Evolutionary conservation across 2,888 invertebrate species (phyloP), one percentile per base, ranked within the genome.

Genomic region (Carcina quercana): DNA sequence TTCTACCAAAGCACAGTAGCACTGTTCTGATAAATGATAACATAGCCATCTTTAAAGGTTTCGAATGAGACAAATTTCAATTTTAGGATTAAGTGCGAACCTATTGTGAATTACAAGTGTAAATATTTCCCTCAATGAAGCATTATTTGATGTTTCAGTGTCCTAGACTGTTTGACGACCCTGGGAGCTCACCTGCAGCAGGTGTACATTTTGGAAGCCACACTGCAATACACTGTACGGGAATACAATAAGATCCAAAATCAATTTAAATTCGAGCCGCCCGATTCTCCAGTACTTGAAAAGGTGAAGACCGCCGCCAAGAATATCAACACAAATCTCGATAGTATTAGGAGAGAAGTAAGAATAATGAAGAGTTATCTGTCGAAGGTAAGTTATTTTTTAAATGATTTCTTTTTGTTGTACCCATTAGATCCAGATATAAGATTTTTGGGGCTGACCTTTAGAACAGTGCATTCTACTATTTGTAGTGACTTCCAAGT

Each of bases 181-280:
- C 47, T 89, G 28, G 79, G 87, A 20, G 82, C 83, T 14, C 82
- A 86, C 26, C 63, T 88, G 8, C 86, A 87, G 51, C 89, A 89
- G 53, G 51, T 87, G 21, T 82, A 82, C 37, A 71, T 87, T 25
- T 75, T 89, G 60, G 86, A 87, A 51, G 79, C 87, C 1, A 85
- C 86, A 19, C 52, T 89, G 28, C 74, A 76, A 28, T 89, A 86
- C 47, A 66, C 85, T n/a, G 56, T 79, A 19, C 70, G 84, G 5
- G 78, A 85, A 43, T 68, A 70, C 35, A 57, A 50, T 14, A 64
- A 49, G 31, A 43, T 68, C 14, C 59, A 66, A 25, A 56, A 66
- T 33, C 59, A 71, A 59, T 49, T 72, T 11, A 71, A 76, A 45
- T 68, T 58, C 29, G 71, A 79, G 38, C 69, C 72, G 1, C 72